These are phyloP conservation scores for Odontocolon sp. DNA, from an alignment of 2,888 invertebrate genomes.

Conservation along the genomic window DNA sequence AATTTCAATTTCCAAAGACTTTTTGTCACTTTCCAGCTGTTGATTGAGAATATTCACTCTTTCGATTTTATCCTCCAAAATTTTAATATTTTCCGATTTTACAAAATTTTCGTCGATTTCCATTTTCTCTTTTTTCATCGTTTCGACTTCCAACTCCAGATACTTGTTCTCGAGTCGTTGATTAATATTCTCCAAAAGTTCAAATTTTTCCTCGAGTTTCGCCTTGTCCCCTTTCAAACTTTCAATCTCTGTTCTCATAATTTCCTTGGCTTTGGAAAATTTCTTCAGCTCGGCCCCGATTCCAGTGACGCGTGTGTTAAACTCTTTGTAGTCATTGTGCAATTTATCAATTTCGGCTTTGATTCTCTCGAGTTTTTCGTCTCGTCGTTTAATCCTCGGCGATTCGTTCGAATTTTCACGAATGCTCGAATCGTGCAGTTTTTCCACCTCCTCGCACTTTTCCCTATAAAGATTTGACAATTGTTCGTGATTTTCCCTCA, in stretches of 20 bases:
- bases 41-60: slow-evolving; percentile 30
- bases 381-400: slow-evolving; percentile 48
- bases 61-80: slow-evolving; percentile 57
- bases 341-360: slow-evolving; percentile 65
- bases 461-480: slow-evolving; percentile 68
- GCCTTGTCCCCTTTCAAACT: slow-evolving; percentile 62
- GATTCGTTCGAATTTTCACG: slow-evolving; percentile 44
- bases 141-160: not conserved
- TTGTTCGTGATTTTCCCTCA: slow-evolving; percentile 69
- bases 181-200: slow-evolving; percentile 25
- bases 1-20: slow-evolving; percentile 1
- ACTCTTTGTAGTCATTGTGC: slow-evolving; percentile 63
- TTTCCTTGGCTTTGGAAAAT: slow-evolving; percentile 58
- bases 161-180: not conserved
- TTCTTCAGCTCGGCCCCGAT: slow-evolving; percentile 60
- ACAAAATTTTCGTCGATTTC: not conserved
- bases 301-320: slow-evolving; percentile 58
- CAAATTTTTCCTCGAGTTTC: slow-evolving; percentile 11
- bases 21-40: slow-evolving; percentile 28
- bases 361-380: slow-evolving; percentile 65
- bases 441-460: slow-evolving; percentile 71
- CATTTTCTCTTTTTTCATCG: not conserved
- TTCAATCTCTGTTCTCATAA: slow-evolving; percentile 63
- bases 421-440: slow-evolving; percentile 60
- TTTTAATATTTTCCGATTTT: not conserved